Conservation (phyloP, 2,797 vertebrate species). For the Acridotheres tristis region DNA sequence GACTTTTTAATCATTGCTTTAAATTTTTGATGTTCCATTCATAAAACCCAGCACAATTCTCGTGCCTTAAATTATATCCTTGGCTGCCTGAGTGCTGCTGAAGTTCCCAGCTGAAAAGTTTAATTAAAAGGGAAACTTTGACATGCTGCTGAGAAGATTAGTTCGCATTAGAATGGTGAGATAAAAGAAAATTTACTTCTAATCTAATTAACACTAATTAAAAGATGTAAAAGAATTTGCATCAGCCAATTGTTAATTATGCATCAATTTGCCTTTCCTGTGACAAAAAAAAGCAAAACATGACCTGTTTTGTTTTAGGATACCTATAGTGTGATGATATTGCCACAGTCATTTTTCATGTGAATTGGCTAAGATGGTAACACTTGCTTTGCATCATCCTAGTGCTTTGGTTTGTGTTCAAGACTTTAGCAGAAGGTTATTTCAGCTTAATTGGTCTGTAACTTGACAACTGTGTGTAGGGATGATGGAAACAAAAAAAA, state of each 20-base stretch:
- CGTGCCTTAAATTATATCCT: slow-evolving; percentile 1
- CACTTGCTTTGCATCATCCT: slow-evolving; percentile 47
- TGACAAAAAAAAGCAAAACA: slow-evolving; percentile 72
- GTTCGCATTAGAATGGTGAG: slow-evolving; percentile 85
- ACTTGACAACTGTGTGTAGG: not conserved
- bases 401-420: slow-evolving; percentile 33
- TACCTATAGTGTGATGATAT: slow-evolving; percentile 37
- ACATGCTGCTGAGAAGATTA: slow-evolving; percentile 86
- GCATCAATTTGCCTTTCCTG: slow-evolving; percentile 82
- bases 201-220: slow-evolving; percentile 94
- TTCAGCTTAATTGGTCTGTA: not conserved
- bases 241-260: slow-evolving; percentile 88
- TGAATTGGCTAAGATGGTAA: slow-evolving; percentile 43
- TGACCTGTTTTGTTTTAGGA: slow-evolving; percentile 74
- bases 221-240: slow-evolving; percentile 84
- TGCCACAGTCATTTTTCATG: slow-evolving; percentile 71
- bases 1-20: slow-evolving; percentile 14
- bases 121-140: slow-evolving; percentile 85
- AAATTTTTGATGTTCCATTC: slow-evolving; percentile 33
- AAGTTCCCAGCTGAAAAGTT: slow-evolving; percentile 80
- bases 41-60: slow-evolving; percentile 21
- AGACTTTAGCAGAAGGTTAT: slow-evolving; percentile 27
- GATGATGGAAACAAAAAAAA: not conserved
- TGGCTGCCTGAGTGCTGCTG: not conserved
- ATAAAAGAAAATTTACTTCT: slow-evolving; percentile 84